A percentile compares a stretch with the other conserved stretches of the same genome.
Evolutionary conservation across 2,113 vertebrate genomes (phyloP).

Genomic region (Lipophrys pholis): DNA sequence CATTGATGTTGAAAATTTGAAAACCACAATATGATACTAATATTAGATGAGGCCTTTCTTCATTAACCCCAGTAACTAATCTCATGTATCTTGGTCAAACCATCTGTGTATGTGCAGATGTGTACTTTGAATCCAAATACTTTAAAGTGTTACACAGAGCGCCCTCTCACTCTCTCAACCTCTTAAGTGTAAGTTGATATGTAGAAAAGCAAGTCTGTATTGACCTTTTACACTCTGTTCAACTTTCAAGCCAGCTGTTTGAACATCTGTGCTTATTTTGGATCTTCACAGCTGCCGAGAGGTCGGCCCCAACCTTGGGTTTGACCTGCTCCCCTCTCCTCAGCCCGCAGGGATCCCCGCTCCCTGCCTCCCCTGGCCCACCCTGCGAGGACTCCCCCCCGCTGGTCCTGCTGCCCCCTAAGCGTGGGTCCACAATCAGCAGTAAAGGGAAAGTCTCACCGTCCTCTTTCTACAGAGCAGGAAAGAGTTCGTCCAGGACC

Average conservation of each 20-base stretch:
- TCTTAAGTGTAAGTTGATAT: constrained; percentile 56
- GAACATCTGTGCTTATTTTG: constrained; percentile 79
- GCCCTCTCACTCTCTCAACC: constrained; percentile 24
- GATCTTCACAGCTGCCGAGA: constrained; percentile 65
- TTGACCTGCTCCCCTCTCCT: constrained; percentile 64
- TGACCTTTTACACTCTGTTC: constrained; percentile 55
- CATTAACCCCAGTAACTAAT: no score
- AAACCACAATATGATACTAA: no score
- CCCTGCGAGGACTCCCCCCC: constrained; percentile 59
- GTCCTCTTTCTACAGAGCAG: constrained; percentile 53
- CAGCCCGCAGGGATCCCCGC: constrained; percentile 67
- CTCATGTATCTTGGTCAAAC: no score
- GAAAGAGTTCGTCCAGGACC: constrained; percentile 36
- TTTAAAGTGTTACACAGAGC: constrained; percentile 40
- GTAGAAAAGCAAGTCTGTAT: constrained; percentile 52
- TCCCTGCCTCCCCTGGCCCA: constrained; percentile 62
- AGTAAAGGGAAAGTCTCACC: constrained; percentile 39
- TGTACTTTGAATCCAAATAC: not conserved
- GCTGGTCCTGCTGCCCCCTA: constrained; percentile 59
- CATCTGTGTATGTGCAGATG: not conserved
- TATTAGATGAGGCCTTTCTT: no score
- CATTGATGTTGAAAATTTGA: not conserved
- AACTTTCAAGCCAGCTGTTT: constrained; percentile 69
- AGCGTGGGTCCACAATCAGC: constrained; percentile 47
- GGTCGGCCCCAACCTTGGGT: constrained; percentile 56